Evolutionary conservation across 1,140 invertebrate species (phyloP).

Genomic region (Megalonaias nervosa): DNA sequence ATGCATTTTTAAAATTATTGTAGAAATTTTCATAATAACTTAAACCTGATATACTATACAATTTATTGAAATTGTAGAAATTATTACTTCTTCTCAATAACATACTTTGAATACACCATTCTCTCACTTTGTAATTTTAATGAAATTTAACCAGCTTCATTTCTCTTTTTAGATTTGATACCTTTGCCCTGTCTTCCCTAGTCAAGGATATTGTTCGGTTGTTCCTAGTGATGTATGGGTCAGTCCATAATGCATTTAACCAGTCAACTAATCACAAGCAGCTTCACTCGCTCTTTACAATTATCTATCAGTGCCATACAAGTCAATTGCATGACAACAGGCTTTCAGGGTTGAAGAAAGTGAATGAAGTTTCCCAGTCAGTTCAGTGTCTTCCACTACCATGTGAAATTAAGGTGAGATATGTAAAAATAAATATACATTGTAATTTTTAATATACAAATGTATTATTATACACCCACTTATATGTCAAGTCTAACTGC

Average conservation of each 20-base stretch:
- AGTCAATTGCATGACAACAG: slow-evolving; percentile 9
- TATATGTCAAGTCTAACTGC: neutral
- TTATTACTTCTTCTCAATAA: neutral
- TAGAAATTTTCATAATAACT: too few relatives aligned
- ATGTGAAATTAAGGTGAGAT: slow-evolving; percentile 33
- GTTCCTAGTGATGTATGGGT: slow-evolving; percentile 28
- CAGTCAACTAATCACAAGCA: slow-evolving; percentile 30
- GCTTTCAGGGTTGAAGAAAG: slow-evolving; percentile 8
- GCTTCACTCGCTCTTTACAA: slow-evolving; percentile 34
- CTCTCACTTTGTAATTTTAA: neutral
- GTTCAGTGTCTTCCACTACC: slow-evolving; percentile 24
- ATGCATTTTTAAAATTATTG: too few relatives aligned
- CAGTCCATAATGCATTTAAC: slow-evolving; percentile 31
- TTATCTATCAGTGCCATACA: slow-evolving; percentile 20
- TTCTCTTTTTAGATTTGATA: slow-evolving; percentile 26
- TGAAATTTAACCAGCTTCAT: neutral
- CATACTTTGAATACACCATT: neutral
- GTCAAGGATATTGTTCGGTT: slow-evolving; percentile 32
- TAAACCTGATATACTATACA: too few relatives aligned
- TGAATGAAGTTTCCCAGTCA: slow-evolving; percentile 23
- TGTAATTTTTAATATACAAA: neutral
- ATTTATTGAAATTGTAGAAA: neutral
- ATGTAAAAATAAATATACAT: neutral
- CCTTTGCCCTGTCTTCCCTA: slow-evolving; percentile 16
- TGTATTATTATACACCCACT: neutral